A percentile compares a stretch with the other conserved stretches of the same genome.
phyloP scores from a whole-genome alignment of 2,113 vertebrate species.

The Leptobrachium leishanense region DNA sequence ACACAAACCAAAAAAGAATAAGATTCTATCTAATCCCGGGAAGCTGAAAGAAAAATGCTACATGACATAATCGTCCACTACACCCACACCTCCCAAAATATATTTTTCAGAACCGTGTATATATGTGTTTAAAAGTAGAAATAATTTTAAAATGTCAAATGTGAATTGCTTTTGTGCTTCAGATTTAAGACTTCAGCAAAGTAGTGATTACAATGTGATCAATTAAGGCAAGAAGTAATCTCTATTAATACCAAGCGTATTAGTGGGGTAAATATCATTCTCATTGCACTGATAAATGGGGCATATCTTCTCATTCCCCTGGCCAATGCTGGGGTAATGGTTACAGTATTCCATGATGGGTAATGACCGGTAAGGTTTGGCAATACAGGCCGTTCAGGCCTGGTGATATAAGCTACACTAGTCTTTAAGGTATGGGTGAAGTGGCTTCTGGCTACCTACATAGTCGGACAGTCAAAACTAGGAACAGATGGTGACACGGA shows the following conservation, averaged over 20 bases:
- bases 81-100: no score
- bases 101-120: neutral
- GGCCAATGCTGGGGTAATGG: neutral
- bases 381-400: conserved; percentile 1
- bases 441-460: no score
- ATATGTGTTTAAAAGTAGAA: neutral
- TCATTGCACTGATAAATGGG: conserved; percentile 9
- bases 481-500: no score
- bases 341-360: neutral
- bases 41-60: no score
- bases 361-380: conserved; percentile 10
- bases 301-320: conserved; percentile 6
- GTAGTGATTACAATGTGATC: neutral
- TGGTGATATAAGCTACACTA: conserved; percentile 21
- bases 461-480: no score
- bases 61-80: no score
- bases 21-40: no score
- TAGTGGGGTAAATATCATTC: neutral
- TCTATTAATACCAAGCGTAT: neutral
- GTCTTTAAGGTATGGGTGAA: neutral
- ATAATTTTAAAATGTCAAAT: neutral
- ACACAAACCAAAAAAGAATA: no score
- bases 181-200: neutral
- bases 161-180: conserved; percentile 1
- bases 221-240: neutral